These are phyloP conservation scores for Nannoperca obscura DNA, from an alignment of 2,797 vertebrate species.

Conservation along the genomic window DNA sequence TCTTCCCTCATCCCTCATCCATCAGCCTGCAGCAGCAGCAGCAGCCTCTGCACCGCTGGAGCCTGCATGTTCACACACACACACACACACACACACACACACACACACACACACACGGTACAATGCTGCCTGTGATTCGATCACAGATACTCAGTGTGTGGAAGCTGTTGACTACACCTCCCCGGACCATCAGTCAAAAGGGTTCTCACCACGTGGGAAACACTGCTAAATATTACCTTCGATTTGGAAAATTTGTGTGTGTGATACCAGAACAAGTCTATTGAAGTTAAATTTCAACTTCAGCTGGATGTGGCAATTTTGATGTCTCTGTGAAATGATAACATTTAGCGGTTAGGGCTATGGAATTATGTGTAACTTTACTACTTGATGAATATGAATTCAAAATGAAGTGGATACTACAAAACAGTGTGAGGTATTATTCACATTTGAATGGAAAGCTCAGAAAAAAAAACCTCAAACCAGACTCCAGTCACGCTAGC, in stretches of 20 bases:
- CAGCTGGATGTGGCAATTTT: neutral
- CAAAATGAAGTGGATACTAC: neutral
- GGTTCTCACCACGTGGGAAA: neutral
- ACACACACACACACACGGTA: neutral
- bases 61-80: slow-evolving; percentile 6
- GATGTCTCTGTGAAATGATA: no score
- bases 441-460: neutral
- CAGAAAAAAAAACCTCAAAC: neutral
- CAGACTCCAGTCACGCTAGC: no score
- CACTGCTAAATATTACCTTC: no score
- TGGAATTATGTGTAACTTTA: neutral
- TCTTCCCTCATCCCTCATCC: slow-evolving; percentile 33
- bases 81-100: neutral
- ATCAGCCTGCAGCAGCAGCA: slow-evolving; percentile 47
- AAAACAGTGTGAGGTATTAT: neutral
- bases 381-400: neutral
- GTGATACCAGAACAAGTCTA: neutral
- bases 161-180: neutral
- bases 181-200: neutral
- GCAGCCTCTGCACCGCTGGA: slow-evolving; percentile 8
- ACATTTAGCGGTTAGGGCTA: no score
- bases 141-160: neutral
- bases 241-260: neutral
- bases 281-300: neutral
- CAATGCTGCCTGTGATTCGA: slow-evolving; percentile 3